Evolutionary conservation across 2,113 vertebrate genomes (phyloP).

Genomic region (Muscicapa adusta): DNA sequence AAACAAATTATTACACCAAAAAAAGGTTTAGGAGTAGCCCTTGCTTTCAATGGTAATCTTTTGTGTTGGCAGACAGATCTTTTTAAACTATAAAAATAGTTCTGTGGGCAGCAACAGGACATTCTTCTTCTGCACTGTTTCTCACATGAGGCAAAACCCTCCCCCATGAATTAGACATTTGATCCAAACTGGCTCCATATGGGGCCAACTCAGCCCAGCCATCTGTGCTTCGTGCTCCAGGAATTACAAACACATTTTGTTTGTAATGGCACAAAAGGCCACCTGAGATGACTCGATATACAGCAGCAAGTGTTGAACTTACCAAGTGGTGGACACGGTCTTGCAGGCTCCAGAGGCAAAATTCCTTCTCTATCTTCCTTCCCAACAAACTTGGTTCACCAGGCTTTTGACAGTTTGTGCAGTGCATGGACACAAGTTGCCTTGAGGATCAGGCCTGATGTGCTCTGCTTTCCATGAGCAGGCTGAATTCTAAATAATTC

Average conservation of each 20-base stretch:
- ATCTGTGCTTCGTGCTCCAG: not conserved
- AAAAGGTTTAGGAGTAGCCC: not conserved
- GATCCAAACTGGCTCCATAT: constrained; percentile 6
- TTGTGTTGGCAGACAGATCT: not conserved
- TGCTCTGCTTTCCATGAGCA: not conserved
- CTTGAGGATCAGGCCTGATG: not conserved
- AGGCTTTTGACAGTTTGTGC: not conserved
- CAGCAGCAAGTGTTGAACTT: not conserved
- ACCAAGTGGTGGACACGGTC: not conserved
- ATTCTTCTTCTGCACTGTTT: not conserved
- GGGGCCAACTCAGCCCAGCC: not conserved
- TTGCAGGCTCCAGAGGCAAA: not conserved
- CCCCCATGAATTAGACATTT: not conserved
- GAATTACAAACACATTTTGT: not conserved
- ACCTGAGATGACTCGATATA: not conserved
- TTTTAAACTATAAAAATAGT: not conserved
- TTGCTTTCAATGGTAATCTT: not conserved
- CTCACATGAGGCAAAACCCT: not conserved
- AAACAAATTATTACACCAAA: not conserved
- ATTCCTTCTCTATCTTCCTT: not conserved
- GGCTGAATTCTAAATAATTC: not conserved
- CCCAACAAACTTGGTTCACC: not conserved
- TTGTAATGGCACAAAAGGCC: not conserved
- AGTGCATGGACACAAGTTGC: not conserved
- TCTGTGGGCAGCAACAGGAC: not conserved